phyloP scores from a whole-genome alignment of 2,888 invertebrate species.

The Eristalis pertinax region DNA sequence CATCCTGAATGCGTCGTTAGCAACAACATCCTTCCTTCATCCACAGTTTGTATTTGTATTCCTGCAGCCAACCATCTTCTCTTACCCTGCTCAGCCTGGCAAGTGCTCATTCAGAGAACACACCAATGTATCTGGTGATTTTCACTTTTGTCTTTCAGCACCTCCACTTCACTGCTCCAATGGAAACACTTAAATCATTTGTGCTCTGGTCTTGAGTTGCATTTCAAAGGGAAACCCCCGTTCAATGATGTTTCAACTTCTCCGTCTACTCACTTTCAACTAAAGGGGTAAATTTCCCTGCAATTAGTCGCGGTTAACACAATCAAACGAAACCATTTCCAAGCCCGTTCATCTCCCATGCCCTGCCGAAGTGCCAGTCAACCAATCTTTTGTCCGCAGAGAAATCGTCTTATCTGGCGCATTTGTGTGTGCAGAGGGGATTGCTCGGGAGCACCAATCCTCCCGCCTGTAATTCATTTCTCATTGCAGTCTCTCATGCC shows the following conservation, averaged over 20 bases:
- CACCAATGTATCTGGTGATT: not conserved
- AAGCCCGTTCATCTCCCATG: not conserved
- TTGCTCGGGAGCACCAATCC: not conserved
- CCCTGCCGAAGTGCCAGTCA: not conserved
- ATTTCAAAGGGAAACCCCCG: slow-evolving; percentile 11
- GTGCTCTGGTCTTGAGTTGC: slow-evolving; percentile 5
- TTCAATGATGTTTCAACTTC: slow-evolving; percentile 21
- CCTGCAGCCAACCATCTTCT: not conserved
- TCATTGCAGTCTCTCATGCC: slow-evolving; percentile 25
- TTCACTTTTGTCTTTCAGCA: not conserved
- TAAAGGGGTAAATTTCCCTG: not conserved
- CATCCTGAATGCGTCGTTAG: not conserved
- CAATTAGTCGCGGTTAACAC: slow-evolving; percentile 49
- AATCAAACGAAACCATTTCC: slow-evolving; percentile 22
- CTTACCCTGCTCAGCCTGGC: not conserved
- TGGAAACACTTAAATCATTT: not conserved
- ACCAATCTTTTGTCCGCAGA: not conserved
- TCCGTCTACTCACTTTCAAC: slow-evolving; percentile 17
- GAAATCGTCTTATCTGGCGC: slow-evolving; percentile 9
- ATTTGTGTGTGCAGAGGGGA: not conserved
- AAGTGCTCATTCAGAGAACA: not conserved
- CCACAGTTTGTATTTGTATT: not conserved
- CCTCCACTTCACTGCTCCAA: not conserved
- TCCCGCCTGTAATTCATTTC: slow-evolving; percentile 43
- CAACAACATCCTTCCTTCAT: not conserved